A percentile compares a stretch with the other conserved stretches of the same genome.
These are phyloP conservation scores for Chloroceryle amazona DNA, from an alignment of 2,797 vertebrate species.

Conservation along the genomic window DNA sequence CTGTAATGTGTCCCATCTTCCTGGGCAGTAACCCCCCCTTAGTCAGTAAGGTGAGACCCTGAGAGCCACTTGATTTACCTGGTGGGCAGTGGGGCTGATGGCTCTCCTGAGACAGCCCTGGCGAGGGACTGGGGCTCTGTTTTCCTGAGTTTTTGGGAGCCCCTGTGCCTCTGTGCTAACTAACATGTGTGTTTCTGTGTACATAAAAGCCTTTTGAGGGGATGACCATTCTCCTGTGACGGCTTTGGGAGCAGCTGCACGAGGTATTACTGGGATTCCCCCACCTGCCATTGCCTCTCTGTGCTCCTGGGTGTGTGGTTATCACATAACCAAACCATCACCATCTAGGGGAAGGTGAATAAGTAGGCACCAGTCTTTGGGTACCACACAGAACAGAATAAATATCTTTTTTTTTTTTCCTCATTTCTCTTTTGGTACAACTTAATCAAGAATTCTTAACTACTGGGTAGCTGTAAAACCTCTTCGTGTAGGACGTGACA, in stretches of 20 bases:
- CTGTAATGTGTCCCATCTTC: not conserved
- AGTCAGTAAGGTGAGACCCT: not conserved
- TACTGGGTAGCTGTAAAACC: not conserved
- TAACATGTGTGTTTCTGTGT: not conserved
- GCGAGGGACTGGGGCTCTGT: not conserved
- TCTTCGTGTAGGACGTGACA: not conserved
- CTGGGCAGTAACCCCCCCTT: not conserved
- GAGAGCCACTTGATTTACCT: not conserved
- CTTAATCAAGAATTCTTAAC: not conserved
- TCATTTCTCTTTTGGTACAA: not conserved
- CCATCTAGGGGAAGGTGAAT: not conserved
- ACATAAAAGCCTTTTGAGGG: not conserved
- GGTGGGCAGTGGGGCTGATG: not conserved
- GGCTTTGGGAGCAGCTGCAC: not conserved
- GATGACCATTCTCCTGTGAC: not conserved
- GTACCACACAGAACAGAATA: not conserved
- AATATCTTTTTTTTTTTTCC: accelerated
- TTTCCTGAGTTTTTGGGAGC: not conserved
- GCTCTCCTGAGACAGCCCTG: not conserved
- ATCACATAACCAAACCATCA: not conserved
- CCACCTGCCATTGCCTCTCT: not conserved
- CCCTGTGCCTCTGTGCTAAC: not conserved
- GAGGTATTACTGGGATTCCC: not conserved
- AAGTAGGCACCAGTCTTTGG: not conserved
- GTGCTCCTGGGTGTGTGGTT: not conserved